A percentile compares a stretch with the other conserved stretches of the same genome.
phyloP scores from a whole-genome alignment of 2,888 invertebrate genomes.

The Tetanocera ferruginea region DNA sequence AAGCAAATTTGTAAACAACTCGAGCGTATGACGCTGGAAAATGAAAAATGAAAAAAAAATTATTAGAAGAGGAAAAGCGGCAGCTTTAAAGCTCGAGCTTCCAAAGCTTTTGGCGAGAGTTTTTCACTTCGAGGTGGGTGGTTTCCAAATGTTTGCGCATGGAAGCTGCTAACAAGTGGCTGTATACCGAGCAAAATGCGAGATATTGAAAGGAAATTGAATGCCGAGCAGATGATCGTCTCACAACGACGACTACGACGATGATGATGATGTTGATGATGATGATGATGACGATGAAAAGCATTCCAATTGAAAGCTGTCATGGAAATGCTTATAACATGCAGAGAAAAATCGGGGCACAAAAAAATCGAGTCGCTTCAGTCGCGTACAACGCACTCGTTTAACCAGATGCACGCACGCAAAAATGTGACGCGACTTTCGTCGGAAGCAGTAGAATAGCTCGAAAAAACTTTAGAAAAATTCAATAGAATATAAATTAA shows the following conservation, averaged over 20 bases:
- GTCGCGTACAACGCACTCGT: slow-evolving; percentile 43
- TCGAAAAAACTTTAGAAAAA: background rate
- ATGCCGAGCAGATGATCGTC: background rate
- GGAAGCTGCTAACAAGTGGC: background rate
- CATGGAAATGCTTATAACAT: background rate
- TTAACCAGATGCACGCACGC: slow-evolving; percentile 28
- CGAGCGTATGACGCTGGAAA: background rate
- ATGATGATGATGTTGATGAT: no score
- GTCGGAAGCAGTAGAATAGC: background rate
- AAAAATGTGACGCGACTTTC: background rate
- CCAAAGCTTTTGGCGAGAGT: background rate
- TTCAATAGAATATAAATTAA: background rate
- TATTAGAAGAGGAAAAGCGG: background rate
- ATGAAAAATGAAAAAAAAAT: background rate
- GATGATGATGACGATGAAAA: background rate
- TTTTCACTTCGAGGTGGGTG: background rate
- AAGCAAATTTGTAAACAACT: background rate
- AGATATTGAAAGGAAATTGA: background rate
- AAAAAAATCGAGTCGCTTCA: slow-evolving; percentile 25
- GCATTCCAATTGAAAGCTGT: background rate
- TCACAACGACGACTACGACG: background rate
- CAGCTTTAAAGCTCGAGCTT: background rate
- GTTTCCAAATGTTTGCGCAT: background rate
- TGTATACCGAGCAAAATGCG: background rate
- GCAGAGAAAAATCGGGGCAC: background rate